phyloP scores from a whole-genome alignment of 2,888 invertebrate species.

The Drosophila meridiana region DNA sequence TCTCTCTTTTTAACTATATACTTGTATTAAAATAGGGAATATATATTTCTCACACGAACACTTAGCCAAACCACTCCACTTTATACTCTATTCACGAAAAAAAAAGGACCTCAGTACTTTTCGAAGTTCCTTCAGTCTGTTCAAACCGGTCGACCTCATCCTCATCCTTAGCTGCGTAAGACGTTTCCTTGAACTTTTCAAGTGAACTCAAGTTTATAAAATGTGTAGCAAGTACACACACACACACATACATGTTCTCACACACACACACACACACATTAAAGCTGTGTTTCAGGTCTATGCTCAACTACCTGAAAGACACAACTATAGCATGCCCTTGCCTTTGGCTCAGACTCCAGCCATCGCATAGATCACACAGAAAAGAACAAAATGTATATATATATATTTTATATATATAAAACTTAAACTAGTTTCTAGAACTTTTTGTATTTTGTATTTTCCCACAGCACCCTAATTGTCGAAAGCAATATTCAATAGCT shows the following conservation, averaged over 20 bases:
- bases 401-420: not conserved
- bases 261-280: slow-evolving; percentile 8
- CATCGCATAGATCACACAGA: slow-evolving; percentile 17
- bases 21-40: not conserved
- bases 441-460: slow-evolving; percentile 18
- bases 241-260: slow-evolving; percentile 24
- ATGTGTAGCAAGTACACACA: slow-evolving; percentile 75
- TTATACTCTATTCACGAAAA: slow-evolving; percentile 13
- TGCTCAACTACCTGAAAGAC: slow-evolving; percentile 65
- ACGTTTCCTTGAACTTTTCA: slow-evolving; percentile 78
- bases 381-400: not conserved
- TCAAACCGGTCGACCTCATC: slow-evolving; percentile 67
- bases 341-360: slow-evolving; percentile 3
- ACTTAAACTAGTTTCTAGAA: slow-evolving; percentile 23
- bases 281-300: slow-evolving; percentile 60
- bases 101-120: slow-evolving; percentile 49
- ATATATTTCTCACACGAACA: not conserved
- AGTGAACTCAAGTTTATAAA: slow-evolving; percentile 81
- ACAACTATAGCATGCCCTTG: slow-evolving; percentile 16
- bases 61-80: not conserved
- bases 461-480: slow-evolving; percentile 37
- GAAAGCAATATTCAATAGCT: slow-evolving; percentile 33
- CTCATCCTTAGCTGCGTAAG: slow-evolving; percentile 42
- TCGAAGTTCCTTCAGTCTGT: slow-evolving; percentile 8
- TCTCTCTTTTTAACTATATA: not conserved